A percentile compares a stretch with the other conserved stretches of the same genome.
Conservation (phyloP, 2,888 invertebrate species). For the Eupithecia exiguata region DNA sequence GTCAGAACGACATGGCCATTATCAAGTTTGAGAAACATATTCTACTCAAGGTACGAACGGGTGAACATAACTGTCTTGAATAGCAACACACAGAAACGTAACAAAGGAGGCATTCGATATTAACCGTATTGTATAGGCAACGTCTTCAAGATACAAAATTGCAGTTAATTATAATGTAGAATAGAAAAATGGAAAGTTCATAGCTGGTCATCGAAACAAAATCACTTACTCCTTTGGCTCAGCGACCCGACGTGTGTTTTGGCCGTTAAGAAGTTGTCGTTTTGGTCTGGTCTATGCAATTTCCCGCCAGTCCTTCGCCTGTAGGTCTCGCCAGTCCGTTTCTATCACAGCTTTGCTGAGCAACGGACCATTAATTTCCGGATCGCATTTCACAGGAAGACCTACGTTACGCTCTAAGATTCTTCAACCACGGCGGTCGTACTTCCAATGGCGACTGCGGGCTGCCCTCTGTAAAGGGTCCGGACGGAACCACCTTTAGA, state of each 20-base stretch:
- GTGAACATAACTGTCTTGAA: neutral
- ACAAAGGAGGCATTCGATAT: neutral
- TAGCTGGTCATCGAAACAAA: neutral
- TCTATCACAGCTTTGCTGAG: neutral
- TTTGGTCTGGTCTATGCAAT: neutral
- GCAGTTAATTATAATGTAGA: neutral
- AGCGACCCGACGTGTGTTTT: too few species aligned
- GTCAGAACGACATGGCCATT: conserved; percentile 94
- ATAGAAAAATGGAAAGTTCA: neutral
- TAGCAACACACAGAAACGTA: neutral
- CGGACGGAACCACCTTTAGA: conserved; percentile 95
- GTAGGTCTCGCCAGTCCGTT: neutral
- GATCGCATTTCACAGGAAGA: conserved; percentile 85
- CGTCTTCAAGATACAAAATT: neutral
- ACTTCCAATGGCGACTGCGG: conserved; percentile 98
- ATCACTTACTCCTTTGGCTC: neutral
- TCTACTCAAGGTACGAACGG: conserved; percentile 87
- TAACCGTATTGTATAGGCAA: neutral
- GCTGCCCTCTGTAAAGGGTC: conserved; percentile 92
- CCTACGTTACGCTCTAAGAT: conserved; percentile 93
- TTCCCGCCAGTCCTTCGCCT: neutral
- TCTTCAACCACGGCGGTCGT: conserved; percentile 95
- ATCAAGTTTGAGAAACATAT: conserved; percentile 95
- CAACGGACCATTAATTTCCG: neutral
- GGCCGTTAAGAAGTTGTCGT: too few species aligned